These are phyloP conservation scores for Druceiella hillmani DNA, from an alignment of 2,888 invertebrate genomes.

Conservation along the genomic window DNA sequence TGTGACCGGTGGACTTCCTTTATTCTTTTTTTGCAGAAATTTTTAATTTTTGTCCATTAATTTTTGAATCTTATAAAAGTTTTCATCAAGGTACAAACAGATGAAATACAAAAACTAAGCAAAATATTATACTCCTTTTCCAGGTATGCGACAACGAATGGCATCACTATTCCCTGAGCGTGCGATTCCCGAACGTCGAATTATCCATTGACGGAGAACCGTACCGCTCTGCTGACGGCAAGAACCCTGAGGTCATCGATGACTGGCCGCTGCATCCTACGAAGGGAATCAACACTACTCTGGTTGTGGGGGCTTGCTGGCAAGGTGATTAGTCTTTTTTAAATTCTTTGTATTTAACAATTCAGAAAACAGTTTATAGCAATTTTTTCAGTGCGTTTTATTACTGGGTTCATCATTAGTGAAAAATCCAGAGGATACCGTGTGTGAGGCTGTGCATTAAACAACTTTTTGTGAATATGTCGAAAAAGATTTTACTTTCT, in stretches of 20 bases:
- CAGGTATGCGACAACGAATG: conserved; percentile 95
- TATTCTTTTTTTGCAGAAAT: too few species aligned
- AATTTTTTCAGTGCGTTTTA: conserved; percentile 5
- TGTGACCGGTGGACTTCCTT: too few species aligned
- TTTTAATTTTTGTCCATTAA: too few species aligned
- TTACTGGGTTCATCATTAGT: too few species aligned
- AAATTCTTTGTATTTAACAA: background rate
- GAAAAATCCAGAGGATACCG: too few species aligned
- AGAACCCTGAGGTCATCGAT: conserved; percentile 94
- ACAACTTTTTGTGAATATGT: too few species aligned
- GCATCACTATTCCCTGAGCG: conserved; percentile 96
- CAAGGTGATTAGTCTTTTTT: conserved; percentile 55
- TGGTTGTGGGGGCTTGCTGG: conserved; percentile 97
- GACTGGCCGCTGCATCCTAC: conserved; percentile 99
- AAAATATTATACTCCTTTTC: too few species aligned
- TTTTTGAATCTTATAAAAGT: too few species aligned
- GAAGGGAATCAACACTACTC: conserved; percentile 86
- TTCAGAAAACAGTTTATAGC: conserved; percentile 5
- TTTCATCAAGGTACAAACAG: too few species aligned
- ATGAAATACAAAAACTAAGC: too few species aligned
- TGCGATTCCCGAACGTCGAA: conserved; percentile 86
- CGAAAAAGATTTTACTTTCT: too few species aligned
- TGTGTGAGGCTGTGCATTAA: too few species aligned
- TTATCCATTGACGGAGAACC: conserved; percentile 85
- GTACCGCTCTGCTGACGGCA: conserved; percentile 39